Conservation (phyloP, 2,797 vertebrate species). For the Sebastes minor region DNA sequence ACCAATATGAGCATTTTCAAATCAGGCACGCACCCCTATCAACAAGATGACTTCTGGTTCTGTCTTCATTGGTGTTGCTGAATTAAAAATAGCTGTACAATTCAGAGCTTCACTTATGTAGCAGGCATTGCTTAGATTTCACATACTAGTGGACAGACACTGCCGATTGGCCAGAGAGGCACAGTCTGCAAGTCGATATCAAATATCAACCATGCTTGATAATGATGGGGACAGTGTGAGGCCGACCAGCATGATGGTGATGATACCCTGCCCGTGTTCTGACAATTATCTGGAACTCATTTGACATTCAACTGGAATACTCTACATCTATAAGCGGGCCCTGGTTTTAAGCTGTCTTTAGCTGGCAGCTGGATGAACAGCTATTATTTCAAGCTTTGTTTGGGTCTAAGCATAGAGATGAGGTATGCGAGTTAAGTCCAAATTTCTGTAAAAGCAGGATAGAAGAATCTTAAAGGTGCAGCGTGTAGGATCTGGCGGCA, state of each 20-base stretch:
- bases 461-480: not conserved
- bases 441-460: not conserved
- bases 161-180: not conserved
- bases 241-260: not conserved
- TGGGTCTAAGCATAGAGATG: not conserved
- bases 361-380: not conserved
- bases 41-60: not conserved
- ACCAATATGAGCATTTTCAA: not conserved
- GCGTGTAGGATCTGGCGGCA: no score
- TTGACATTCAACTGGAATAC: not conserved
- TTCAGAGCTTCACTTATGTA: not conserved
- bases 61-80: not conserved
- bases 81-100: not conserved
- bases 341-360: not conserved
- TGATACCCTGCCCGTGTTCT: not conserved
- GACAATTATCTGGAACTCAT: not conserved
- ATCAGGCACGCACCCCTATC: no score
- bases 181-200: not conserved
- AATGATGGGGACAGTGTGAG: not conserved
- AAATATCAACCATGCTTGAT: slow-evolving; percentile 11
- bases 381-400: not conserved
- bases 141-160: not conserved
- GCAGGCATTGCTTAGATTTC: not conserved
- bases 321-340: not conserved
- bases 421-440: not conserved